Evolutionary conservation across 2,888 invertebrate species (phyloP).

Genomic region (Caenorhabditis becei): DNA sequence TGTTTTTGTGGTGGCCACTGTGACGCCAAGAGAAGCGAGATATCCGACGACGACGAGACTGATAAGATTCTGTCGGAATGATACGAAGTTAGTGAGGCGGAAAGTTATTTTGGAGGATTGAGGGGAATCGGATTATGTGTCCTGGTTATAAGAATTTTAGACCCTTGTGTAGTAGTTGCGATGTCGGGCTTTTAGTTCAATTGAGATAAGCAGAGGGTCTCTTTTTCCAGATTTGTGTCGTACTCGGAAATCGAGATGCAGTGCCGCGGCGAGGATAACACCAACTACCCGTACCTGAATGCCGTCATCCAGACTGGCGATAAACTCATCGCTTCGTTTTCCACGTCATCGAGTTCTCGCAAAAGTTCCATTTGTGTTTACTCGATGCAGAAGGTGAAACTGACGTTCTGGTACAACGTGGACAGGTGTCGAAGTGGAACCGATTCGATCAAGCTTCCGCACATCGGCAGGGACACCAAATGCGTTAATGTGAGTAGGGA

Average conservation of each 20-base stretch:
- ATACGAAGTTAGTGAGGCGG: slow-evolving; percentile 76
- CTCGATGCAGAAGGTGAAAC: slow-evolving; percentile 81
- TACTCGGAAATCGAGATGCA: slow-evolving; percentile 84
- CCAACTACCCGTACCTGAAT: slow-evolving; percentile 49
- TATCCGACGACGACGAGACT: slow-evolving; percentile 77
- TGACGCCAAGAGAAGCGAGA: slow-evolving; percentile 67
- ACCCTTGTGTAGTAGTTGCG: too few relatives aligned
- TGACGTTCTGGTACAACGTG: slow-evolving; percentile 82
- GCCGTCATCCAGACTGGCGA: slow-evolving; percentile 35
- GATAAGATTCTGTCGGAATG: slow-evolving; percentile 82
- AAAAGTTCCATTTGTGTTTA: slow-evolving; percentile 82
- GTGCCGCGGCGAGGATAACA: slow-evolving; percentile 78
- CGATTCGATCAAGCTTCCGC: slow-evolving; percentile 83
- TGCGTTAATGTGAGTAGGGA: slow-evolving; percentile 79
- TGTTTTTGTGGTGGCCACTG: slow-evolving; percentile 83
- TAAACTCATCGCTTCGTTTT: slow-evolving; percentile 64
- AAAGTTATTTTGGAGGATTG: not conserved
- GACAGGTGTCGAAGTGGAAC: slow-evolving; percentile 82
- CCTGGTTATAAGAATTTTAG: not conserved
- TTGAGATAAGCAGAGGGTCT: too few relatives aligned
- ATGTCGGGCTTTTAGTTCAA: too few relatives aligned
- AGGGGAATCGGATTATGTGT: slow-evolving; percentile 8
- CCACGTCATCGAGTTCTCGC: slow-evolving; percentile 69
- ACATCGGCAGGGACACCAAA: slow-evolving; percentile 81
- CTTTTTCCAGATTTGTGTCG: slow-evolving; percentile 81